Base-by-base conservation (phyloP, 2,888 invertebrate genomes). In the Sycophila texana region DNA sequence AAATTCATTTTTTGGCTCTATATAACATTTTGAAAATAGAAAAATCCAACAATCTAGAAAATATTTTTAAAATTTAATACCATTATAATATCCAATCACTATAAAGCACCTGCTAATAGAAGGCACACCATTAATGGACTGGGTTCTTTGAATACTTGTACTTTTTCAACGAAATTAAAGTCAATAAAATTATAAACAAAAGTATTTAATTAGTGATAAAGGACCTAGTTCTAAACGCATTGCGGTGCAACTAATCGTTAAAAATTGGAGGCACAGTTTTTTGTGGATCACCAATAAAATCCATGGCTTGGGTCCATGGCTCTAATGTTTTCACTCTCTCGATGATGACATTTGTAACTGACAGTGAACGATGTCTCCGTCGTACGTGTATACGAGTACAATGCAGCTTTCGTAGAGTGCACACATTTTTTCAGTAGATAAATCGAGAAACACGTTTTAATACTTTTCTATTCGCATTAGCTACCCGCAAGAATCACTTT, bases 281-380 rank as follows among this genome's bases (percentile, higher is more conserved):
- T 80, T 72, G 81, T 76, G 77, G 63, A 85, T 78, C 51, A 75
- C 57, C 47, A 66, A 61, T 88, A 88, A 89, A 89, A 89, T 89
- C 89, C 89, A 89, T 89, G 89, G 89, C 89, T 87, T 89, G 89
- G 84, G 89, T 86, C 89, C 89, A 89, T 89, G 89, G 89, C 57
- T 70, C 55, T 39, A 78, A 65, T 63, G 49, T 87, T 88, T 86
- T 86, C 76, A 79, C 68, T 86, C 86, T 86, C 86, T 82, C 83
- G 81, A 82, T 74, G 77, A 81, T 80, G 63, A 81, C 70, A 74
- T 77, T 78, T 67, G 55, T 65, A 20, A 39, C 16, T 82, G 82
- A 85, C 80, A 82, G 82, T 83, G 81, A 80, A 83, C 71, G 77
- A 85, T 84, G 84, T 83, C 67, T 80, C 26, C 77, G 81, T 82